Base-by-base conservation (phyloP, 1,140 invertebrate species). In the Nasonia giraulti region DNA sequence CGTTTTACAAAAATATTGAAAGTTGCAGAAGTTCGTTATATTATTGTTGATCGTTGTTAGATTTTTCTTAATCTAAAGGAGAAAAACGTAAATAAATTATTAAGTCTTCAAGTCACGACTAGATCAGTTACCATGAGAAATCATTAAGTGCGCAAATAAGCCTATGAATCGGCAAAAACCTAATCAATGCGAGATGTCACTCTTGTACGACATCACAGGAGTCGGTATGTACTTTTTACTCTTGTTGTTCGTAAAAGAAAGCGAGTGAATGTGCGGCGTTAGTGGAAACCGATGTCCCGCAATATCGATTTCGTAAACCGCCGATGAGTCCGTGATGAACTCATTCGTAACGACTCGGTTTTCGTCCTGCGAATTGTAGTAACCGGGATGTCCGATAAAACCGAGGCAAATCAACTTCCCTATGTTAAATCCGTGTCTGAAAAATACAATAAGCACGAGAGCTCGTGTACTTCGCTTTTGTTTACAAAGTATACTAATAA, bases 261-360 rank as follows among this genome's bases (percentile, higher is more conserved):
- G 94, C 11, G 95, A 93, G 87, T 94, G 93, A 82, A 96, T 91
- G 86, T 95, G 92, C 20, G 96, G 94, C 88, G 94, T 95, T 20
- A 95, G 95, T 27, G 94, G 91, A 88, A 95, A 95, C 89, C 92
- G 89, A 77, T 92, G 92, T 3, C 95, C 96, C 84, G 94, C 95
- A 76, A 96, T 95, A 88, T 96, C 95, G 31, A 96, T 94, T 91
- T 96, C 94, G 91, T 96, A 96, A 50, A 90, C 88, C 0, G 95
- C 95, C 83, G 93, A 91, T 86, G 93, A 91, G 74, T 93, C 92
- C 89, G 95, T 93, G n/a, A 96, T 94, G 90, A 94, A 96, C 40
- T 96, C 94, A 82, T 93, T 94, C 6, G 94, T 95, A n/a, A 96
- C 93, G 50, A 87, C 84, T 85, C 80, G 88, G 79, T 73, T 71